These are phyloP conservation scores for Ophiothrix spiculata DNA, from an alignment of 35 echinoderm and acorn worm species.

Conservation along the genomic window DNA sequence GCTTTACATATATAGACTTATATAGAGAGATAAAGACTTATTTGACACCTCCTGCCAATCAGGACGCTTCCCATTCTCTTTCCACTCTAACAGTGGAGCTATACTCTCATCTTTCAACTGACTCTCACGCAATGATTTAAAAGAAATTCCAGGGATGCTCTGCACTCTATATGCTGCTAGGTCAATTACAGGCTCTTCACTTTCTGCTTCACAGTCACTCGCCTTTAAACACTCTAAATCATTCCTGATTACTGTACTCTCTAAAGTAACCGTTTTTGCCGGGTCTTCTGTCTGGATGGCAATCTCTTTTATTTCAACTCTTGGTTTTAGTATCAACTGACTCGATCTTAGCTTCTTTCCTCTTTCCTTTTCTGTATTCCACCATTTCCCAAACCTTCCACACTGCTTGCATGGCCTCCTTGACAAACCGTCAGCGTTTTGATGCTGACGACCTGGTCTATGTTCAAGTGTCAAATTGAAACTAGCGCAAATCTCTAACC, in stretches of 20 bases:
- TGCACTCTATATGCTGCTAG: too few species aligned
- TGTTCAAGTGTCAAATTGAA: constrained; percentile 42
- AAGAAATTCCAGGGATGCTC: too few species aligned
- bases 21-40: too few species aligned
- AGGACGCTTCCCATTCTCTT: too few species aligned
- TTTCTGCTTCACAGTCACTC: neutral
- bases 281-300: neutral
- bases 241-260: too few species aligned
- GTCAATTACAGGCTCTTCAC: too few species aligned
- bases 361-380: neutral
- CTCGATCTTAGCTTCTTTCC: neutral
- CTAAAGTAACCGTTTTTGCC: too few species aligned
- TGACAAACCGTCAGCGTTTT: constrained; percentile 49
- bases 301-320: neutral
- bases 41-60: constrained; percentile 21
- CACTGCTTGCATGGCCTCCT: constrained; percentile 32
- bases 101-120: too few species aligned
- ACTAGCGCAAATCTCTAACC: constrained; percentile 36
- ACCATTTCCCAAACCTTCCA: neutral
- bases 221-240: constrained; percentile 3
- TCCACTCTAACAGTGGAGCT: too few species aligned
- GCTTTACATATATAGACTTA: too few species aligned
- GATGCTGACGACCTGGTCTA: constrained; percentile 30
- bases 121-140: too few species aligned
- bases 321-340: neutral